These are phyloP conservation scores for Graphium colonna DNA, from an alignment of 2,888 invertebrate genomes.

Conservation along the genomic window DNA sequence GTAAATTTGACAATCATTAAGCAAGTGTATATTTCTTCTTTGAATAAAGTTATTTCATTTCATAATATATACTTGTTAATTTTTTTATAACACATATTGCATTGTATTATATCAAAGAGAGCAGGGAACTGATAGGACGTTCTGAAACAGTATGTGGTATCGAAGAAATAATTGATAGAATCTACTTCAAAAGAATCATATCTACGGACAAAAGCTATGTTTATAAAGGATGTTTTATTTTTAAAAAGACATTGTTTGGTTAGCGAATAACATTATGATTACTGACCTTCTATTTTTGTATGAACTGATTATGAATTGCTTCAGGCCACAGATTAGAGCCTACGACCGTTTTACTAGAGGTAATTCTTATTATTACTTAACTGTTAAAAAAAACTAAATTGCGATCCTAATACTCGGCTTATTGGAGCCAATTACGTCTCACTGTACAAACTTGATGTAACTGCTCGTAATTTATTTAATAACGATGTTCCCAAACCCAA, in stretches of 20 bases:
- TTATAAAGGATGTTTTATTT: background rate
- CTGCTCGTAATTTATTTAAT: constrained; percentile 13
- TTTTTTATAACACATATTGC: no score
- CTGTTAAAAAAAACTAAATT: background rate
- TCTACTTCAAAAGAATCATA: no score
- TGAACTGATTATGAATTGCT: background rate
- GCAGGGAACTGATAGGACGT: no score
- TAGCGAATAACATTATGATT: background rate
- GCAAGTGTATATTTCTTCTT: no score
- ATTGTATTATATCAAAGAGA: no score
- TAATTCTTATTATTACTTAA: background rate
- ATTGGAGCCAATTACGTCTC: constrained; percentile 4
- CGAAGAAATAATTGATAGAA: no score
- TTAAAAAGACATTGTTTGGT: background rate
- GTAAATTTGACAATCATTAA: no score
- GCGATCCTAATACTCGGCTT: background rate
- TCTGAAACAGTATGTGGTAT: no score
- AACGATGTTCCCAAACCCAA: constrained; percentile 5
- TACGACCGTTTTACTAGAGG: background rate
- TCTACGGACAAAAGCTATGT: background rate
- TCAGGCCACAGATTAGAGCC: background rate
- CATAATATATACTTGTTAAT: no score
- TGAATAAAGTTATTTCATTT: no score
- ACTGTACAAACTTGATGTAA: constrained; percentile 12
- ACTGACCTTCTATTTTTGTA: background rate